Evolutionary conservation across 1,140 invertebrate species (phyloP), one percentile per base, ranked within the genome.

Genomic region (Periplaneta americana): DNA sequence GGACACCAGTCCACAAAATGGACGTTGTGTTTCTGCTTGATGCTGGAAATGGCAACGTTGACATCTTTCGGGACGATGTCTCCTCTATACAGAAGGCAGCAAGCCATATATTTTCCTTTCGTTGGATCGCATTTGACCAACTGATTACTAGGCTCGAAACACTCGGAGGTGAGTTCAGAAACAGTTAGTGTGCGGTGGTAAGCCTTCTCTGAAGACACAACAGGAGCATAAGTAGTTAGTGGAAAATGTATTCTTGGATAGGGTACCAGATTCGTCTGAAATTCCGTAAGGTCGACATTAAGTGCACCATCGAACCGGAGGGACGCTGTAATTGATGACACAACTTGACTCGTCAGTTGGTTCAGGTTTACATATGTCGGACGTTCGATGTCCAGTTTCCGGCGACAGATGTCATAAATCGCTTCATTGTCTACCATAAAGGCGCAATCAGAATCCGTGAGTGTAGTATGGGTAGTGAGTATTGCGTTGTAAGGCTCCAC

Each of bases 91-190:
- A 95, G 87, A 91, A 95, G 93, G 90, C 94, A 93, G 90, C 95
- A 96, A 35, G 95, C 95, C 96, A 97, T 96, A 91, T 96, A 97
- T 87, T 97, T 97, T 83, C 96, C 96, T 87, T 95, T 93, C 84
- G 95, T 91, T 13, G 96, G 95, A 87, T 97, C 95, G 88, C 96
- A 97, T 88, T 96, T 97, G n/a, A 97, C 92, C 92, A 92, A 92
- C 86, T 93, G 92, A 86, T 92, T 93, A 80, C 90, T 89, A 17
- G 93, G 92, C 84, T 95, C 93, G 85, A 94, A 95, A 85, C 93
- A 94, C 22, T 94, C 93, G 87, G 94, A 96, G 85, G 96, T 97
- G 86, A 97, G 96, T 87, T 97, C 96, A 48, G 93, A 92, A n/a
- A 97, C 94, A 18, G 93, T 93, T 82, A 95, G 88, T 85, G 94